These are phyloP conservation scores for Protosalanx chinensis DNA, from an alignment of 2,797 vertebrate species.

Conservation along the genomic window DNA sequence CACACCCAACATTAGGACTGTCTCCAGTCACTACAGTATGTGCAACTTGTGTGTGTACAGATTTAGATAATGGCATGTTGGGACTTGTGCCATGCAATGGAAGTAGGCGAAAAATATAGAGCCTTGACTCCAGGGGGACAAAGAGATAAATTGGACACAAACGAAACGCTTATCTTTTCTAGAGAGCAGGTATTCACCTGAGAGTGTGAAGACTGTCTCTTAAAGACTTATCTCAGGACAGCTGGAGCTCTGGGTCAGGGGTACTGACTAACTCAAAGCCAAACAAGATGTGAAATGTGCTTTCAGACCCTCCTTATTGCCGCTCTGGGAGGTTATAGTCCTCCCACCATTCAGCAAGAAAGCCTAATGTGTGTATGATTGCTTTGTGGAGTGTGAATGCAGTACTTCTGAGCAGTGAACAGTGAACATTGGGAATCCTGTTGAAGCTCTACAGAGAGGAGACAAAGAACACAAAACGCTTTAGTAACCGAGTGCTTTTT, in stretches of 20 bases:
- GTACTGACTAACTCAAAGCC: conserved; percentile 37
- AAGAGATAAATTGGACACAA: conserved; percentile 14
- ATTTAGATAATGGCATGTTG: conserved; percentile 24
- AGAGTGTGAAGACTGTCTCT: conserved; percentile 31
- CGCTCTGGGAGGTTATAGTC: conserved; percentile 35
- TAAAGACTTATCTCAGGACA: conserved; percentile 43
- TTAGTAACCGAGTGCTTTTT: conserved; percentile 55
- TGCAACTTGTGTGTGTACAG: conserved; percentile 17
- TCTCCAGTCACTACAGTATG: conserved; percentile 8
- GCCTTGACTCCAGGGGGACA: too few species aligned
- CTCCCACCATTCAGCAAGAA: conserved; percentile 22
- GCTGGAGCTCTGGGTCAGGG: conserved; percentile 28
- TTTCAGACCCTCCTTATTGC: conserved; percentile 46
- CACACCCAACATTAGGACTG: too few species aligned
- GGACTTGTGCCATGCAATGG: conserved; percentile 22
- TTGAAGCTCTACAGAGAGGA: conserved; percentile 24
- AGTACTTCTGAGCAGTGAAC: conserved; percentile 16
- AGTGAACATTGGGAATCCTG: conserved; percentile 37
- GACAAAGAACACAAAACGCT: conserved; percentile 26
- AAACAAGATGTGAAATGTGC: conserved; percentile 50
- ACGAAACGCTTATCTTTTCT: conserved; percentile 23
- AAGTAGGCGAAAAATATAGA: too few species aligned
- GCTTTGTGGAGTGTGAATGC: conserved; percentile 28
- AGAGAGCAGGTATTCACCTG: conserved; percentile 19
- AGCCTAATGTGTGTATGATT: conserved; percentile 40